Evolutionary conservation across 2,113 vertebrate genomes (phyloP), one percentile per base, ranked within the genome.

Genomic region (Nannobrachium achirus): DNA sequence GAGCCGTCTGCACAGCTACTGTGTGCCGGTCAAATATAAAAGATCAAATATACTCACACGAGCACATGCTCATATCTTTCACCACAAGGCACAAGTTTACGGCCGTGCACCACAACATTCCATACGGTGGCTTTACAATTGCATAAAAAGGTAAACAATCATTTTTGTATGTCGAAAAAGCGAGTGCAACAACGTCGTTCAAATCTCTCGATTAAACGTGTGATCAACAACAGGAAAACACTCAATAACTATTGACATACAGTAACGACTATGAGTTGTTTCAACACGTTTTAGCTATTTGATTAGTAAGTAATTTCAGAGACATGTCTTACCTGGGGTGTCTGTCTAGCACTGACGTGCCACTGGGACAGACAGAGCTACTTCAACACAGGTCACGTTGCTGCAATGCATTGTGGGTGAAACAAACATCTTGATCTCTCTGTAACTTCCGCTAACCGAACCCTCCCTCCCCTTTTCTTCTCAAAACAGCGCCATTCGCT

Each of bases 401-500:
- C 56, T 59, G 85, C 88, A 88, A 44, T 91, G 91, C 90, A 90
- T 87, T 87, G 60, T 91, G 91, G 90, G 91, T 80, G 13, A 53
- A 61, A 86, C 42, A 65, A 58, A 82, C 82, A 75, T 83, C 71
- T 83, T 83, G 66, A 75, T 72, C 69, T 20, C 51, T 76, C 73
- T 75, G 75, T 71, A 33, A 33, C 81, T 73, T 79, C 69, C 80
- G 68, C 78, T 73, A 33, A 5, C 25, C 25, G n/a, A 69, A 70
- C 80, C 70, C 66, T 68, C 78, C 82, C 76, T 74, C 14, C 62
- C 60, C 79, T 71, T 71, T 63, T 49, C 71, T 59, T 70, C 83
- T 88, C 85, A 86, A 82, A 89, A 90, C 85, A 86, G 87, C 79
- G 83, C 81, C 84, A 84, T 89, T 86, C 90, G 89, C 86, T 83